phyloP scores from a whole-genome alignment of 2,888 invertebrate species.

The Plemyria rubiginata region DNA sequence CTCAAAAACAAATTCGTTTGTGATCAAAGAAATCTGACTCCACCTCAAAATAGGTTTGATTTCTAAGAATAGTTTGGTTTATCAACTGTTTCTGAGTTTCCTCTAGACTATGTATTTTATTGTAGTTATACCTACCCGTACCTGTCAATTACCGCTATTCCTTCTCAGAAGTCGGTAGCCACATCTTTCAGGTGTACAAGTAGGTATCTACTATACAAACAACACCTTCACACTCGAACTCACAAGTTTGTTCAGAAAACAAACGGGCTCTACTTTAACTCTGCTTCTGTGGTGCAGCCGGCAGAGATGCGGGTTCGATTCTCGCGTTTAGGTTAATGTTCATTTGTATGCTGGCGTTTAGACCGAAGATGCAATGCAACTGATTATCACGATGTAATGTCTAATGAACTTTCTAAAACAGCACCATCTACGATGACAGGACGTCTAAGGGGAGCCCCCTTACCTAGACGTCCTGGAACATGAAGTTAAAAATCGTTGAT shows the following conservation, averaged over 20 bases:
- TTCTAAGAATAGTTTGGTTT: slow-evolving; percentile 21
- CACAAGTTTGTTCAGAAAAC: slow-evolving; percentile 1
- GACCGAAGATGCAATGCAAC: too few relatives aligned
- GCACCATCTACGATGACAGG: too few relatives aligned
- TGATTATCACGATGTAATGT: too few relatives aligned
- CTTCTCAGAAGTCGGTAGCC: slow-evolving; percentile 16
- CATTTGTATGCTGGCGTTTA: too few relatives aligned
- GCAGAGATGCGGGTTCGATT: background rate
- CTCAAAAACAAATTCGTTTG: slow-evolving; percentile 17
- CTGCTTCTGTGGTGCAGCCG: background rate
- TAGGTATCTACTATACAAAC: slow-evolving; percentile 1
- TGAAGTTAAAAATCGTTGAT: too few relatives aligned
- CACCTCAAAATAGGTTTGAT: slow-evolving; percentile 16
- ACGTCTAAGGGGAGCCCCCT: too few relatives aligned
- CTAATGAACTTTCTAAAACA: too few relatives aligned
- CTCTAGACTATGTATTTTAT: slow-evolving; percentile 14
- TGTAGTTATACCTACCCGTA: slow-evolving; percentile 26
- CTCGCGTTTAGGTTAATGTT: too few relatives aligned
- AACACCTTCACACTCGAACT: background rate
- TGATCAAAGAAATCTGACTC: slow-evolving; percentile 22
- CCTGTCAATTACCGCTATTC: slow-evolving; percentile 6
- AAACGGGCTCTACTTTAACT: slow-evolving; percentile 1
- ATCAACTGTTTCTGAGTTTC: slow-evolving; percentile 21
- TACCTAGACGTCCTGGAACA: too few relatives aligned
- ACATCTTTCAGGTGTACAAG: slow-evolving; percentile 1